Evolutionary conservation across 2,888 invertebrate species (phyloP), one percentile per base, ranked within the genome.

Genomic region (Boloria selene): DNA sequence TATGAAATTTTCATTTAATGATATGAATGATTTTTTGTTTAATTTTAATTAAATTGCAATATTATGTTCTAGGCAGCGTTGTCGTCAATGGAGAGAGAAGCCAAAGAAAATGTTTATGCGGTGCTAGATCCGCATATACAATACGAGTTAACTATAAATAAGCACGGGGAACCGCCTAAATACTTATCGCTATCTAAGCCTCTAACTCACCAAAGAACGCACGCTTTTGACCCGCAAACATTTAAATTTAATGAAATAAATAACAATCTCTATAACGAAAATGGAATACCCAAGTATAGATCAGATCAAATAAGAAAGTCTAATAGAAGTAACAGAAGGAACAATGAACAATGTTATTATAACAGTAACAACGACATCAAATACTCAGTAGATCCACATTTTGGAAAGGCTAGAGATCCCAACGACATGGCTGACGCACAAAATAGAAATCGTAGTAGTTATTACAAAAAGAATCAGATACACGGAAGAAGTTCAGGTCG

Each of bases 91-190:
- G 92, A 90, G 84, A 87, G 82, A 87, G 87, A 89, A 90, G 92
- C 92, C 88, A 93, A 92, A 90, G 93, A 93, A 82, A 92, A 93
- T 82, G 92, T 93, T 70, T 93, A 93, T 86, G 92, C 93, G 85
- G 89, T 93, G 74, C 78, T 92, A 76, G 92, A 93, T 77, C 93
- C 93, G 82, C 92, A 91, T 83, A 88, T 93, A 81, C 92, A 93
- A 79, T 93, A 93, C 83, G 93, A 93, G 81, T 86, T 93, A 82
- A 92, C 91, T 75, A 93, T 93, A 78, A 92, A 90, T 81, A 90
- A 92, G 79, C 85, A 87, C 78, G 93, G 93, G 79, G 91, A 92
- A 74, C 91, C 91, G 83, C 90, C 93, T 84, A 92, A 88, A 72
- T 87, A 91, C 78, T 83, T 93, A 81, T 90, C 92, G 76, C 87